Conservation (phyloP, 2,888 invertebrate genomes). For the Trichopria drosophilae region DNA sequence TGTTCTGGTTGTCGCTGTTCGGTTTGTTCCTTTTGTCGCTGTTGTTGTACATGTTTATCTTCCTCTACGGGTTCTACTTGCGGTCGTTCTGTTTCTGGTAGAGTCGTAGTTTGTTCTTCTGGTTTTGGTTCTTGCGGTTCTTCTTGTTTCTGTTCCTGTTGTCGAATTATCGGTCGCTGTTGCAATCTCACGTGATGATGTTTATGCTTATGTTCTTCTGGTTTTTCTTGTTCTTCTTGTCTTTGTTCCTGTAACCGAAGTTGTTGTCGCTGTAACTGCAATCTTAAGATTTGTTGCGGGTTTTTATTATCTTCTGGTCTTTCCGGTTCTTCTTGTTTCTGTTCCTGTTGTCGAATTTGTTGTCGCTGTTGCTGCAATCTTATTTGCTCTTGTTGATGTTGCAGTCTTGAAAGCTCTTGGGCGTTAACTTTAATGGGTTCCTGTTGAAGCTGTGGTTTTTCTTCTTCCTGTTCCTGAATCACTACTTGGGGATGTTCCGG, state of each 20-base stretch:
- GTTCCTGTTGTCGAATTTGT: conserved; percentile 46
- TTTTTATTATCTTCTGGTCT: conserved; percentile 39
- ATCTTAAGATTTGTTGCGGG: too few relatives aligned
- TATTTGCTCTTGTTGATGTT: conserved; percentile 38
- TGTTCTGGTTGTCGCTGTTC: conserved; percentile 55
- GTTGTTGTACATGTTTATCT: too few relatives aligned
- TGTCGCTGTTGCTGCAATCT: conserved; percentile 44
- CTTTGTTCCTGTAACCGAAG: conserved; percentile 46
- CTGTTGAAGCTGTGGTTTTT: too few relatives aligned
- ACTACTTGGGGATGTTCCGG: too few relatives aligned
- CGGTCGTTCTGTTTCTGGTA: too few relatives aligned
- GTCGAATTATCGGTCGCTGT: conserved; percentile 42
- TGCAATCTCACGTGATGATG: too few relatives aligned
- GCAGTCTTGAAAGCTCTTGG: too few relatives aligned
- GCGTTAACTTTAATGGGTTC: too few relatives aligned
- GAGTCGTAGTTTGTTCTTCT: too few relatives aligned
- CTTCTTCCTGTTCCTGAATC: too few relatives aligned
- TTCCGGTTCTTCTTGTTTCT: conserved; percentile 52
- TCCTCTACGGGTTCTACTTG: conserved; percentile 33
- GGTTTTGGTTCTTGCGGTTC: conserved; percentile 47
- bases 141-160: conserved; percentile 53
- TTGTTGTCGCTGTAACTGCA: conserved; percentile 38
- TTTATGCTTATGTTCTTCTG: too few relatives aligned
- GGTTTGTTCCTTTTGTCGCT: conserved; percentile 44
- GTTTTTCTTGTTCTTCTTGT: conserved; percentile 52